Conservation (phyloP, 2,888 invertebrate genomes). For the Lysandra bellargus region DNA sequence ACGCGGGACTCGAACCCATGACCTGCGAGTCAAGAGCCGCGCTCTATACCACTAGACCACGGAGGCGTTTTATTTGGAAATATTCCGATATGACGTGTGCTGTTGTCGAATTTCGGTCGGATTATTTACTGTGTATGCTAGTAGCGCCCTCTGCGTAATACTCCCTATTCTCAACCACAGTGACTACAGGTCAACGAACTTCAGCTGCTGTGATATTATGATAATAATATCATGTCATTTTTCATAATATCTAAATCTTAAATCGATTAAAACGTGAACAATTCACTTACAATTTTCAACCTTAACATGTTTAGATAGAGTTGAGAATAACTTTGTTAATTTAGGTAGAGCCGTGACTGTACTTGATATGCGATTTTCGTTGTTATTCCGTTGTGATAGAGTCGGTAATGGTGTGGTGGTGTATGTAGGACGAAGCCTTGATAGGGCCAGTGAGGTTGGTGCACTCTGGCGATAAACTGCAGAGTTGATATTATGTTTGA, state of each 20-base stretch:
- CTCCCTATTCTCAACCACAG: not conserved
- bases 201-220: not conserved
- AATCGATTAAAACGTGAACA: not conserved
- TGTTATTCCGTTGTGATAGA: not conserved
- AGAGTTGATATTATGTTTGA: not conserved
- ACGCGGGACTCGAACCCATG: no score
- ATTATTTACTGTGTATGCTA: no score
- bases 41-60: no score
- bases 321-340: not conserved
- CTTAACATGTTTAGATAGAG: not conserved
- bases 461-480: slow-evolving; percentile 21
- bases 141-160: no score
- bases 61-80: no score
- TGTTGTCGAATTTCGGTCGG: no score
- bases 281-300: not conserved
- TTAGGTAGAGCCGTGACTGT: not conserved
- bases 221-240: slow-evolving; percentile 12
- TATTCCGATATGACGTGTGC: no score
- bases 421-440: slow-evolving; percentile 27
- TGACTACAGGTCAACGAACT: not conserved
- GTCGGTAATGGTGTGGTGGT: not conserved
- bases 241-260: slow-evolving; percentile 17
- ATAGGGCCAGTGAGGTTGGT: slow-evolving; percentile 14
- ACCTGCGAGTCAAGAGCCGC: no score
- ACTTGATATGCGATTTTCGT: not conserved